These are phyloP conservation scores for Plutella xylostella DNA, from an alignment of 2,888 invertebrate species.

Conservation along the genomic window DNA sequence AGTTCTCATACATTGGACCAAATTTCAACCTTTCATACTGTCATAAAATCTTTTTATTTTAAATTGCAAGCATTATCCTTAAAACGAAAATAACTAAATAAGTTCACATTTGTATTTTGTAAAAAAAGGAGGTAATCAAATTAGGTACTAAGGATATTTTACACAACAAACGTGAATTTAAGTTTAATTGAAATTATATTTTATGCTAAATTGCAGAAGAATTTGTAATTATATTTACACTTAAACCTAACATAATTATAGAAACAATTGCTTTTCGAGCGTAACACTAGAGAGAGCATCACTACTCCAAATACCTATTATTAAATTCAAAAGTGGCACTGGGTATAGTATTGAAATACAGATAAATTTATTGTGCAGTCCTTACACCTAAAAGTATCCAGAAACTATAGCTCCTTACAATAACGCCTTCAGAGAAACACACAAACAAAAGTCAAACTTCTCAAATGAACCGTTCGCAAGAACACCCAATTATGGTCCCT, in stretches of 20 bases:
- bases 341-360: conserved; percentile 29
- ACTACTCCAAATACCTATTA: conserved; percentile 15
- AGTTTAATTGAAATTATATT: neutral
- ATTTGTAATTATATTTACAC: neutral
- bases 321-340: conserved; percentile 56
- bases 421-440: no score
- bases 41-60: no score
- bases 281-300: no score
- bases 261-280: neutral
- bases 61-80: no score
- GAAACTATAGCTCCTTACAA: conserved; percentile 32
- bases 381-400: conserved; percentile 16
- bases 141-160: no score
- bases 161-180: no score
- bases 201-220: neutral
- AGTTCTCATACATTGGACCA: conserved; percentile 55
- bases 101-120: no score
- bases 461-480: conserved; percentile 19
- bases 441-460: conserved; percentile 29
- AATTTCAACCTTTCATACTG: conserved; percentile 65
- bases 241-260: neutral
- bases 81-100: no score
- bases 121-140: no score
- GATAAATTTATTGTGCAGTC: conserved; percentile 51
- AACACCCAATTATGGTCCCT: conserved; percentile 53